phyloP scores from a whole-genome alignment of 1,140 invertebrate genomes.

The Globodera rostochiensis region DNA sequence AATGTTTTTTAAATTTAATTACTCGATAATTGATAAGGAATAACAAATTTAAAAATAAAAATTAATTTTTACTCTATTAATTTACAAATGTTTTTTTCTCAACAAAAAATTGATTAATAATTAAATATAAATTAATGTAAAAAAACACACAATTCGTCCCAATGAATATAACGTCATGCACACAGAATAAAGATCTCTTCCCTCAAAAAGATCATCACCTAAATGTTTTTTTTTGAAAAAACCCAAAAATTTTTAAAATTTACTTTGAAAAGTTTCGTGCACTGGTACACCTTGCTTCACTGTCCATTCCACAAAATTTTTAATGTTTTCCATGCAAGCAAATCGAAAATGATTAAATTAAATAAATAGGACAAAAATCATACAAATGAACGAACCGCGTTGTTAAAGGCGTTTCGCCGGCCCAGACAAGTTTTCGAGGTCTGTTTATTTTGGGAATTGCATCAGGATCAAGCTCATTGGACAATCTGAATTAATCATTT shows the following conservation, averaged over 20 bases:
- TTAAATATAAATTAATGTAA: background rate
- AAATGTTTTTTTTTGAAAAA: background rate
- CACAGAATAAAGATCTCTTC: slow-evolving; percentile 89
- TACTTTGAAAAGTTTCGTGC: slow-evolving; percentile 86
- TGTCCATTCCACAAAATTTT: slow-evolving; percentile 83
- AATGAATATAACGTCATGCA: slow-evolving; percentile 89
- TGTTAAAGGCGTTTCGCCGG: slow-evolving; percentile 28
- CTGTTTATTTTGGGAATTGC: slow-evolving; percentile 19
- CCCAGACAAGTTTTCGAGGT: slow-evolving; percentile 28
- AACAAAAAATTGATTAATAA: background rate
- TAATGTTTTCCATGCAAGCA: slow-evolving; percentile 96
- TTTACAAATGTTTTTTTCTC: background rate
- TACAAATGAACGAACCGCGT: slow-evolving; percentile 68
- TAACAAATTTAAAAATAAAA: background rate
- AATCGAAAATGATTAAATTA: slow-evolving; percentile 76
- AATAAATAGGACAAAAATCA: background rate
- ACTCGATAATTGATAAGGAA: too few relatives aligned
- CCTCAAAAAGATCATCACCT: slow-evolving; percentile 82
- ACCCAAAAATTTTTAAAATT: background rate
- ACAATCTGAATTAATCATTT: slow-evolving; percentile 1
- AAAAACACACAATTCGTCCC: slow-evolving; percentile 75
- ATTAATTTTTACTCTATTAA: background rate
- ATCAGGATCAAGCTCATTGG: slow-evolving; percentile 18
- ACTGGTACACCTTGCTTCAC: slow-evolving; percentile 83
- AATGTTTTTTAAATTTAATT: too few relatives aligned